Percentiles rank a stretch among this genome's conserved stretches.
These are phyloP conservation scores for Cantharis nigra DNA, from an alignment of 2,888 invertebrate species.

Conservation along the genomic window DNA sequence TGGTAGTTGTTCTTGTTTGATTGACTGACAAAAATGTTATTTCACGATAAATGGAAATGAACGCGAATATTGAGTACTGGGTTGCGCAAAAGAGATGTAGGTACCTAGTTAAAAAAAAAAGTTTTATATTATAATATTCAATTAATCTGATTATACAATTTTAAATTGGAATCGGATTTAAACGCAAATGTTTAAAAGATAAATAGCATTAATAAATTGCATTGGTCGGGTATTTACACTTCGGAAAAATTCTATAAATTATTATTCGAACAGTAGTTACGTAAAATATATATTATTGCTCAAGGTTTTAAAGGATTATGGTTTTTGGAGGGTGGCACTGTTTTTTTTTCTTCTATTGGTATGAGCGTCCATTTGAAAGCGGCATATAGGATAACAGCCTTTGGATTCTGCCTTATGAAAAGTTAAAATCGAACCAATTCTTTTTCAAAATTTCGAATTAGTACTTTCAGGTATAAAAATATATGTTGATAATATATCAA, in stretches of 20 bases:
- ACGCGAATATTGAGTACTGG: neutral
- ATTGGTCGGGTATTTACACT: neutral
- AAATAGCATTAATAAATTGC: neutral
- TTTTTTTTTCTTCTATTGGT: too few species aligned
- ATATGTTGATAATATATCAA: too few species aligned
- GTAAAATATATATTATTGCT: neutral
- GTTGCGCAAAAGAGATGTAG: neutral
- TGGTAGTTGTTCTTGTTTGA: slow-evolving; percentile 17
- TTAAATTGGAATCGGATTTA: neutral
- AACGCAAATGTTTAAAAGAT: neutral
- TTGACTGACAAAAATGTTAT: slow-evolving; percentile 14
- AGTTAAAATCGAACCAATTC: too few species aligned
- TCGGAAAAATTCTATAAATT: neutral
- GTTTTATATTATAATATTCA: neutral
- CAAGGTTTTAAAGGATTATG: too few species aligned
- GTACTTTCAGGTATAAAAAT: too few species aligned
- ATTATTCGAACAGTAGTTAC: neutral
- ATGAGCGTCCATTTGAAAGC: too few species aligned
- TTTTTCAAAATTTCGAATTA: too few species aligned
- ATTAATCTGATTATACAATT: neutral
- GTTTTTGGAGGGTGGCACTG: too few species aligned
- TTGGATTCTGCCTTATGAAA: too few species aligned
- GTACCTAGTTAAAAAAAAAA: neutral
- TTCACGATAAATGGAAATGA: neutral
- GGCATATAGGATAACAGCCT: too few species aligned